Evolutionary conservation across 1,140 invertebrate species (phyloP), one percentile per base, ranked within the genome.

Genomic region (Augochlora pura): DNA sequence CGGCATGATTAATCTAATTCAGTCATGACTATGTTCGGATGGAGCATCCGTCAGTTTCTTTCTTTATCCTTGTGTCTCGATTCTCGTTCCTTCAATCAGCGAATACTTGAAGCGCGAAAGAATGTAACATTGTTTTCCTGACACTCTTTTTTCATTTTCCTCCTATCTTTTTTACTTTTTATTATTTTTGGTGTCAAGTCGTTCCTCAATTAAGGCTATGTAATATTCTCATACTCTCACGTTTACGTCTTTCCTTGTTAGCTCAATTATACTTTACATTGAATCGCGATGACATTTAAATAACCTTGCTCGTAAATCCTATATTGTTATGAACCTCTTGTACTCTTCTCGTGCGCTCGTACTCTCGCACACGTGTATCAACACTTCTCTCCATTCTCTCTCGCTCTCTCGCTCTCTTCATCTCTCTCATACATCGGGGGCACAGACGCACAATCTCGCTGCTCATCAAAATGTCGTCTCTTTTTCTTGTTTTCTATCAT

Each of bases 211-310:
- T 84, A 84, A 85, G 72, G 64, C 80, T 84, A 81, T 49, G 27
- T 72, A 70, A 84, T 84, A 75, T 12, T 52, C 70, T 74, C 38
- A 65, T 76, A 69, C 69, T 83, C 81, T 80, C 70, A 75, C 81
- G 83, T 83, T 83, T 77, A 68, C 72, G 80, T 82, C 74, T 82
- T 83, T 83, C 82, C 57, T 68, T 65, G 62, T 63, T 75, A 76
- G 67, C 39, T 63, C 77, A 68, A 65, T 80, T 64, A 71, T 76
- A 80, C 42, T 65, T 83, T 71, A 83, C 38, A 71, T 73, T 46
- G 70, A 83, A 68, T 66, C 70, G 65, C 65, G 27, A 75, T 73
- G 75, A 39, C 65, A 59, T 79, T 66, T 72, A 46, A 72, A 52
- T 71, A 73, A 72, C 38, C 82, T 52, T 70, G 64, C 63, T 57